Evolutionary conservation across 2,888 invertebrate species (phyloP).

Genomic region (Heliconius aoede): DNA sequence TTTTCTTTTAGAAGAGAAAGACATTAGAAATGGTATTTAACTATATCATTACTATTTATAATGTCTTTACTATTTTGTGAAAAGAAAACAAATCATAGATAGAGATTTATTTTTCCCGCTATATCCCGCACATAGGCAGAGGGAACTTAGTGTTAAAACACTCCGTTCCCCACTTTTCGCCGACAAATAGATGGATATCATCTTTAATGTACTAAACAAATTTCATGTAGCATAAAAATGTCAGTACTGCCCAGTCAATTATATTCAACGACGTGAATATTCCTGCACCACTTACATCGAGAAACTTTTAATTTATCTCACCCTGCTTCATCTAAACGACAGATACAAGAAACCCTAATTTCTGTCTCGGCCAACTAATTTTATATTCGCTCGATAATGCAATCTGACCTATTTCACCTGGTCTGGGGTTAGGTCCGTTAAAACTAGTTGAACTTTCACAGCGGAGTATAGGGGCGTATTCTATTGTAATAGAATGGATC

Average conservation of each 20-base stretch:
- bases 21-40: too few species aligned
- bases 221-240: too few species aligned
- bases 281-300: not conserved
- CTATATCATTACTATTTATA: too few species aligned
- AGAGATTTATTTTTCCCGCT: too few species aligned
- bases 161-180: too few species aligned
- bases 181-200: too few species aligned
- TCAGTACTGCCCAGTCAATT: not conserved
- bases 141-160: too few species aligned
- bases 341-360: slow-evolving; percentile 29
- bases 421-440: not conserved
- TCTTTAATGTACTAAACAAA: not conserved
- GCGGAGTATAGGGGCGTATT: not conserved
- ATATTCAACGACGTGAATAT: not conserved
- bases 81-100: too few species aligned
- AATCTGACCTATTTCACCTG: slow-evolving; percentile 37
- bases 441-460: slow-evolving; percentile 18
- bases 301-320: slow-evolving; percentile 7
- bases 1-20: too few species aligned
- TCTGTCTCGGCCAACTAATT: slow-evolving; percentile 27
- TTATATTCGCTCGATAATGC: slow-evolving; percentile 32
- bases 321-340: not conserved
- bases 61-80: too few species aligned
- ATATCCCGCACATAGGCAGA: too few species aligned
- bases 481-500: not conserved